These are phyloP conservation scores for Ispidina lecontei DNA, from an alignment of 2,797 vertebrate species.

Conservation along the genomic window DNA sequence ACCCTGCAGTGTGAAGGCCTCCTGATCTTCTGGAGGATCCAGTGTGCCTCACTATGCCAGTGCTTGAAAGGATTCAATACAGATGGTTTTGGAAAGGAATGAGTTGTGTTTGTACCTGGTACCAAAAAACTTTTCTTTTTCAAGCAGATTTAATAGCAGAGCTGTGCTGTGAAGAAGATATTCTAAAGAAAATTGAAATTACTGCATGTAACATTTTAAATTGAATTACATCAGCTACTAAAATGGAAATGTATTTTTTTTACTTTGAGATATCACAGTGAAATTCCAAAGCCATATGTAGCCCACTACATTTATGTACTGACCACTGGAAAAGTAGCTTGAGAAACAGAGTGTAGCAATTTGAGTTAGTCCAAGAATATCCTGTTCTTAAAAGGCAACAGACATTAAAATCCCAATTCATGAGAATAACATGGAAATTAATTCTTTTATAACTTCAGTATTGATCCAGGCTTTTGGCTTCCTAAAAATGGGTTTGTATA, in stretches of 20 bases:
- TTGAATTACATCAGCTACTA: constrained; percentile 7
- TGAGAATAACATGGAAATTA: background rate
- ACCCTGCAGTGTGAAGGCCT: background rate
- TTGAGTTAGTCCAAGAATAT: background rate
- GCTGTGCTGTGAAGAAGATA: background rate
- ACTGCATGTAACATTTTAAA: background rate
- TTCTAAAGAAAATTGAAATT: background rate
- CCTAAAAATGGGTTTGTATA: background rate
- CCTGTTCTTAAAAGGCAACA: background rate
- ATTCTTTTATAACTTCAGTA: background rate
- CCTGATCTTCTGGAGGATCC: background rate
- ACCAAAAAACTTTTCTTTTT: constrained; percentile 36
- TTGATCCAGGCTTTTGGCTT: background rate
- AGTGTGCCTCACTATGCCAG: background rate
- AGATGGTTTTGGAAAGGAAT: constrained; percentile 16
- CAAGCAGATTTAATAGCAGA: constrained; percentile 5
- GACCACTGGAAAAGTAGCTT: background rate
- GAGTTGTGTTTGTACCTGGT: constrained; percentile 9
- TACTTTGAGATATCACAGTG: background rate
- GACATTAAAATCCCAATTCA: background rate
- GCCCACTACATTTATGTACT: background rate
- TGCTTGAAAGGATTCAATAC: background rate
- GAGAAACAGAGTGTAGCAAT: background rate
- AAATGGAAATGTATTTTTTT: constrained; percentile 13
- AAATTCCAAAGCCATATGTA: background rate